Evolutionary conservation across 2,797 vertebrate species (phyloP).

Genomic region (Macrochelys suwanniensis): DNA sequence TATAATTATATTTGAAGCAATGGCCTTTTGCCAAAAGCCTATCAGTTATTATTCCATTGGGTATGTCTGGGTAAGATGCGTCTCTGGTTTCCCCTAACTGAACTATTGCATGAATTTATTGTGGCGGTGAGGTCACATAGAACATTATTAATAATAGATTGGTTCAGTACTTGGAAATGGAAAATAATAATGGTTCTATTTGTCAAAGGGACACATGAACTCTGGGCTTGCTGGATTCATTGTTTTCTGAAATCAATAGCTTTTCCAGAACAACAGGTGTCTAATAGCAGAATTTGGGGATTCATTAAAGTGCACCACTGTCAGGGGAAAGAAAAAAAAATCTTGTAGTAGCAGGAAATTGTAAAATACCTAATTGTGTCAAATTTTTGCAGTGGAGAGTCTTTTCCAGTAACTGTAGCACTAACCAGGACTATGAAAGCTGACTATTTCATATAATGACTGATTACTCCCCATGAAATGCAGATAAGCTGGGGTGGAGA

Average conservation of each 20-base stretch:
- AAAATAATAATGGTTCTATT: conserved; percentile 41
- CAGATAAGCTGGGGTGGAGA: neutral
- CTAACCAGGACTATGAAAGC: neutral
- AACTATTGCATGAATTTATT: conserved; percentile 60
- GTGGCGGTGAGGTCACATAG: conserved; percentile 46
- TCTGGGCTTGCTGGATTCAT: conserved; percentile 28
- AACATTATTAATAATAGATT: conserved; percentile 69
- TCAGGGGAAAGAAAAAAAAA: neutral
- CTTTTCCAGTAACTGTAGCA: neutral
- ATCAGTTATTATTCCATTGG: conserved; percentile 15
- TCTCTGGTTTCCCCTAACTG: conserved; percentile 40
- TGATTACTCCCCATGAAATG: neutral
- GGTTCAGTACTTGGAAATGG: conserved; percentile 12
- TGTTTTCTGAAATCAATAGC: conserved; percentile 42
- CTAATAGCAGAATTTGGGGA: conserved; percentile 16
- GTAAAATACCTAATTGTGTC: neutral
- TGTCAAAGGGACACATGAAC: conserved; percentile 27
- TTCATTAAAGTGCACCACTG: conserved; percentile 37
- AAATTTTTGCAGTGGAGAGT: neutral
- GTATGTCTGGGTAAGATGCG: neutral
- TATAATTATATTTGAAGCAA: conserved; percentile 29
- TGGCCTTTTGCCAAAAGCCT: conserved; percentile 40
- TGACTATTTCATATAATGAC: neutral
- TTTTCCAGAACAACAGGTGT: conserved; percentile 16
- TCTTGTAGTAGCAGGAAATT: neutral